A percentile compares a stretch with the other conserved stretches of the same genome.
Evolutionary conservation across 1,140 invertebrate species (phyloP).

Genomic region (Magallana gigas): DNA sequence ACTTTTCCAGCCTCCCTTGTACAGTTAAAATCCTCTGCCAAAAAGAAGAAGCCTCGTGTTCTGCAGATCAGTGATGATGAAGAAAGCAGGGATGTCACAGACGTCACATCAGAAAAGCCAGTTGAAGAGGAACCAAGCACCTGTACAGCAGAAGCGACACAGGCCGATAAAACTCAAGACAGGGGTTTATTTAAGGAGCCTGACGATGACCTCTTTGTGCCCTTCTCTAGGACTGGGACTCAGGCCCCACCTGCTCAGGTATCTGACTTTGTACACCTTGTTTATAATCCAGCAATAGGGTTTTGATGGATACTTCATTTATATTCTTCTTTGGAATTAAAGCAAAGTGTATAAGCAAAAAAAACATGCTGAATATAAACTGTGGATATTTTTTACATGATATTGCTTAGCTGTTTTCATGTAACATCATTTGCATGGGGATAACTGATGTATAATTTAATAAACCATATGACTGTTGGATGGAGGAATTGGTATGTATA

Average conservation of each 20-base stretch:
- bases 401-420: no score
- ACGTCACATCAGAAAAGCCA: slow-evolving; percentile 37
- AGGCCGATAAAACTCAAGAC: background rate
- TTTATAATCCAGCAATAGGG: no score
- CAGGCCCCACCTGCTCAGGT: slow-evolving; percentile 24
- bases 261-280: background rate
- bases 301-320: no score
- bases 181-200: background rate
- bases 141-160: background rate
- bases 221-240: slow-evolving; percentile 53
- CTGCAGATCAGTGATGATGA: slow-evolving; percentile 56
- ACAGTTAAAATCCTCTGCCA: slow-evolving; percentile 30
- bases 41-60: slow-evolving; percentile 49
- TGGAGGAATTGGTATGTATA: no score
- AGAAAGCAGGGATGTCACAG: slow-evolving; percentile 8
- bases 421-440: no score
- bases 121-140: background rate
- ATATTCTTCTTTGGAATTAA: no score
- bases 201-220: slow-evolving; percentile 48
- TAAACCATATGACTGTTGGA: no score
- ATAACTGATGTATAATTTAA: no score
- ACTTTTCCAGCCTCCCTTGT: slow-evolving; percentile 14
- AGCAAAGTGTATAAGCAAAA: no score
- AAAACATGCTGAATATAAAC: no score
- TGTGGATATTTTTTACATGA: no score